phyloP scores from a whole-genome alignment of 2,113 vertebrate genomes.

The Rhinopithecus roxellana region DNA sequence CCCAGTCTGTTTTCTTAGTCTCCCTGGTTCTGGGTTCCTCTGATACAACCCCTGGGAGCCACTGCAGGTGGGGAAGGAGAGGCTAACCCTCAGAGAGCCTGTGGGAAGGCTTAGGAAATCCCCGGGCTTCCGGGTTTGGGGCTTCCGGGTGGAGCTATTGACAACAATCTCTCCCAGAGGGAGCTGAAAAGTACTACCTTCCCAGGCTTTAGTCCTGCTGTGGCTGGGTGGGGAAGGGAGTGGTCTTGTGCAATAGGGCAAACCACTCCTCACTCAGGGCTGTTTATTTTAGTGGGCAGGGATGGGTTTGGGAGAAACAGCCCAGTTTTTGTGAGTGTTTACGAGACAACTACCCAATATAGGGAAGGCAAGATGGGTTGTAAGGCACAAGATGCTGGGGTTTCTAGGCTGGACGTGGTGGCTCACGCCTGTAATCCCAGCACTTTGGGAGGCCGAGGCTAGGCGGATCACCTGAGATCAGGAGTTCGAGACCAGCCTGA shows the following conservation, averaged over 20 bases:
- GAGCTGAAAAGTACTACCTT: background rate
- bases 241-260: constrained; percentile 37
- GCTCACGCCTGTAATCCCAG: too few species aligned
- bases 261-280: background rate
- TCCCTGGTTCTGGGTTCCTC: background rate
- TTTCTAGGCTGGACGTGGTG: background rate
- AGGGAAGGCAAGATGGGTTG: background rate
- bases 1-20: background rate
- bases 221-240: constrained; percentile 16
- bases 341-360: background rate
- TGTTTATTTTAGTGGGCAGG: constrained; percentile 57
- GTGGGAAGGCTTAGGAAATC: background rate
- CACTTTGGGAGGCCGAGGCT: too few species aligned
- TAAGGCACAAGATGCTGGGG: background rate
- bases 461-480: too few species aligned
- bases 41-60: background rate
- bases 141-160: background rate
- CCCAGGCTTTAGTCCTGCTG: background rate
- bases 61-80: background rate
- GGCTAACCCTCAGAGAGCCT: background rate
- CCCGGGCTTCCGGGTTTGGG: background rate
- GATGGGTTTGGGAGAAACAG: constrained; percentile 20
- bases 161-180: background rate
- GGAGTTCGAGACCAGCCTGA: too few species aligned
- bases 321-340: constrained; percentile 6